Evolutionary conservation across 2,113 vertebrate species (phyloP).

Genomic region (Pterophyllum scalare): DNA sequence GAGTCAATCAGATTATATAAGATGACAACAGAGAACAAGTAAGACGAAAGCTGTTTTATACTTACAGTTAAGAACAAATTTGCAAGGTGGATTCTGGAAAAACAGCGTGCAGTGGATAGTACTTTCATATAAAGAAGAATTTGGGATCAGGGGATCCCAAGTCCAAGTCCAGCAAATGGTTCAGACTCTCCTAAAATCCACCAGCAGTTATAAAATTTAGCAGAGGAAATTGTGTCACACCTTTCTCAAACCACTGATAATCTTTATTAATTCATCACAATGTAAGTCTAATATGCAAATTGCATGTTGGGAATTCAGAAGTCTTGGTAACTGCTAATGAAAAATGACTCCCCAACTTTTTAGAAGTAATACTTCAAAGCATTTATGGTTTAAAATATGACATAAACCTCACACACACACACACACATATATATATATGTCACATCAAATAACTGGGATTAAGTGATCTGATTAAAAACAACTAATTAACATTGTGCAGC

Average conservation of each 20-base stretch:
- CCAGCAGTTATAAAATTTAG: not conserved
- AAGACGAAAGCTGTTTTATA: not conserved
- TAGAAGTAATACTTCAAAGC: slow-evolving; percentile 3
- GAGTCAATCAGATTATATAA: not conserved
- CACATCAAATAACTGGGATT: slow-evolving; percentile 7
- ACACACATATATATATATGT: not conserved
- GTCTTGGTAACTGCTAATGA: not conserved
- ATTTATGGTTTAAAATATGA: not conserved
- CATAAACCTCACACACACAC: not conserved
- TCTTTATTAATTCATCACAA: slow-evolving; percentile 3
- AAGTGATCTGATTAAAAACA: not conserved
- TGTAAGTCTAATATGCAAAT: not conserved
- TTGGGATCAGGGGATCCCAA: not conserved
- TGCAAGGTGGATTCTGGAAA: not conserved
- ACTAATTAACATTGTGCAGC: slow-evolving; percentile 2
- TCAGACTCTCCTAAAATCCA: not conserved
- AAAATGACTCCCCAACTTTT: not conserved
- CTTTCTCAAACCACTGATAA: not conserved
- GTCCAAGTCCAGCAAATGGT: not conserved
- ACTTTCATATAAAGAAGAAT: slow-evolving; percentile 3
- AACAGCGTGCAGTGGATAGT: not conserved
- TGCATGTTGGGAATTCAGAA: not conserved
- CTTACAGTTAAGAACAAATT: not conserved
- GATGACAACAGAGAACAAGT: not conserved
- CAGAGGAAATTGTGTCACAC: not conserved